phyloP scores from a whole-genome alignment of 2,113 vertebrate species.

The Hydropotes inermis region DNA sequence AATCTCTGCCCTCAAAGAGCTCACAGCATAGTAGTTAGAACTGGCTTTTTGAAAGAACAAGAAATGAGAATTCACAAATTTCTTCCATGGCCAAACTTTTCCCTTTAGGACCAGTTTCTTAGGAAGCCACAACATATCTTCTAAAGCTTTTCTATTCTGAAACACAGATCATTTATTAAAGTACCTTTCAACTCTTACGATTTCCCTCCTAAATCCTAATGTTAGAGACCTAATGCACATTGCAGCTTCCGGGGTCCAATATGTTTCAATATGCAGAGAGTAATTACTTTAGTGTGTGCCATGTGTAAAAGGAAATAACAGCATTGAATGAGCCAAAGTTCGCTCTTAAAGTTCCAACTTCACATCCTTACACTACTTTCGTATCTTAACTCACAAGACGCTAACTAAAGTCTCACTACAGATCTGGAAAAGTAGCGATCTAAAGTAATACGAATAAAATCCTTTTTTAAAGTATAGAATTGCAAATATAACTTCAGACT shows the following conservation, averaged over 20 bases:
- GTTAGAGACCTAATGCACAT: not conserved
- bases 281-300: not conserved
- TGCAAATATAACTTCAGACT: not conserved
- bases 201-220: not conserved
- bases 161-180: not conserved
- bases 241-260: not conserved
- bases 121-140: not conserved
- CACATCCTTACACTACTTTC: not conserved
- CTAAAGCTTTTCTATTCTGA: not conserved
- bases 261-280: not conserved
- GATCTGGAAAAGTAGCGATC: not conserved
- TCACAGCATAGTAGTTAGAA: not conserved
- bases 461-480: not conserved
- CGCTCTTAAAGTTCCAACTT: not conserved
- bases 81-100: not conserved
- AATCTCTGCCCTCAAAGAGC: not conserved
- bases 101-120: not conserved
- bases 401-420: not conserved
- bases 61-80: slow-evolving; percentile 31
- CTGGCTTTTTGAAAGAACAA: not conserved
- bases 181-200: not conserved
- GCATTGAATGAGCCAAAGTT: not conserved
- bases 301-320: not conserved
- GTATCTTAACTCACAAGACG: not conserved
- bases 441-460: slow-evolving; percentile 15